Percentiles rank a stretch among this genome's conserved stretches.
Conservation (phyloP, 2,888 invertebrate species). For the Asteroscopus sphinx region DNA sequence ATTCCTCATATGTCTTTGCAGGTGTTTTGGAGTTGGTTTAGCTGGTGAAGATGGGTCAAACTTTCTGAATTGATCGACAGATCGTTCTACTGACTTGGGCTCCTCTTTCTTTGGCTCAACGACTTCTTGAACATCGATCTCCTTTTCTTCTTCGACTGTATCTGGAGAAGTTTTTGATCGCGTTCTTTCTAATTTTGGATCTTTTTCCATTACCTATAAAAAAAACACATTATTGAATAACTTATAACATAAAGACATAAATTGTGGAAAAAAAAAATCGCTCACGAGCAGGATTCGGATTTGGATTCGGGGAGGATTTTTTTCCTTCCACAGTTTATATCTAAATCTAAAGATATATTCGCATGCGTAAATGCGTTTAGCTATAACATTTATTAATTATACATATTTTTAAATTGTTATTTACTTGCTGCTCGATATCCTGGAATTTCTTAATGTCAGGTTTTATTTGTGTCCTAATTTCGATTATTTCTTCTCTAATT, state of each 20-base stretch:
- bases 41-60: constrained; percentile 85
- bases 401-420: neutral
- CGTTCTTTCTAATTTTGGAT: constrained; percentile 79
- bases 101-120: constrained; percentile 75
- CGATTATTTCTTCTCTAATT: constrained; percentile 93
- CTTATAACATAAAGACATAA: neutral
- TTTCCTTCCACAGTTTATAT: no score
- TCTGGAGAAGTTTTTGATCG: constrained; percentile 83
- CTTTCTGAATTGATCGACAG: constrained; percentile 82
- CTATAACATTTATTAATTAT: neutral
- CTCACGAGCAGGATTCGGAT: no score
- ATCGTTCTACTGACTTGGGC: constrained; percentile 73
- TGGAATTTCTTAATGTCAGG: constrained; percentile 88
- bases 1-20: constrained; percentile 88
- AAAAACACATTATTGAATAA: neutral
- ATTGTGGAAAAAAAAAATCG: no score
- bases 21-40: constrained; percentile 87
- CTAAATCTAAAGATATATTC: no score
- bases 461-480: constrained; percentile 92
- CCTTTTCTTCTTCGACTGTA: constrained; percentile 73
- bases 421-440: constrained; percentile 86
- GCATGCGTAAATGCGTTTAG: no score
- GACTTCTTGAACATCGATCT: constrained; percentile 64
- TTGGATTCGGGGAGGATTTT: no score
- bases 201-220: constrained; percentile 77